Base-by-base conservation (phyloP, 2,113 vertebrate genomes). In the Sander vitreus region DNA sequence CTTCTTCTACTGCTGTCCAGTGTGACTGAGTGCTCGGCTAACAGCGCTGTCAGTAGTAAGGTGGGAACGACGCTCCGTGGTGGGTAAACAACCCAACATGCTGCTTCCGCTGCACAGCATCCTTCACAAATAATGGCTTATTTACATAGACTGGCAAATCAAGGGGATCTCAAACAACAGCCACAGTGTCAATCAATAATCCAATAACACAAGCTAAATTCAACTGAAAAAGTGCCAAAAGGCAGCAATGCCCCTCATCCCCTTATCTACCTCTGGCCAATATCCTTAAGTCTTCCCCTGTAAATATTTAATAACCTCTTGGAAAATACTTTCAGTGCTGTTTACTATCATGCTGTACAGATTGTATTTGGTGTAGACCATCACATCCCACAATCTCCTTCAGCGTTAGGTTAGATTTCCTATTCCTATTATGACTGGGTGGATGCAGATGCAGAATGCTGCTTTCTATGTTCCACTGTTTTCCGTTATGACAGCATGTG, bases 261-360 rank as follows among this genome's bases (percentile, higher is more conserved):
- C 18, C 27, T 19, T 25, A 27, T 51, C 39, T 30, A 15, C 36
- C 50, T 69, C 50, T 1, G 63, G 69, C 53, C 51, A 47, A 30
- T n/a, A 13, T 33, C 54, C 25, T 54, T 39, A 57, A 73, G 45
- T 62, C 39, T 19, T 19, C 53, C 51, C 9, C 3, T 30, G 58
- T 85, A 23, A 73, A 88, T 85, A 63, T 79, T 75, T 79, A 64
- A 79, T 63, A 57, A 36, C 60, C 27, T 78, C n/a, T 73, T 39
- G 43, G 48, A 77, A 86, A 75, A 64, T 5, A 14, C 25, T 68
- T 65, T 27, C 18, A 57, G 21, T 54, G 39, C 50, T n/a, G 18
- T 50, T 54, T 54, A 33, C 55, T 6, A 50, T 33, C 3, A n/a
- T 27, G 63, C n/a, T 30, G 5, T 16, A 65, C 3, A 16, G 25